phyloP scores from a whole-genome alignment of 37 sponge, comb jelly and placozoan species.

The Hexactinellida sp. region DNA sequence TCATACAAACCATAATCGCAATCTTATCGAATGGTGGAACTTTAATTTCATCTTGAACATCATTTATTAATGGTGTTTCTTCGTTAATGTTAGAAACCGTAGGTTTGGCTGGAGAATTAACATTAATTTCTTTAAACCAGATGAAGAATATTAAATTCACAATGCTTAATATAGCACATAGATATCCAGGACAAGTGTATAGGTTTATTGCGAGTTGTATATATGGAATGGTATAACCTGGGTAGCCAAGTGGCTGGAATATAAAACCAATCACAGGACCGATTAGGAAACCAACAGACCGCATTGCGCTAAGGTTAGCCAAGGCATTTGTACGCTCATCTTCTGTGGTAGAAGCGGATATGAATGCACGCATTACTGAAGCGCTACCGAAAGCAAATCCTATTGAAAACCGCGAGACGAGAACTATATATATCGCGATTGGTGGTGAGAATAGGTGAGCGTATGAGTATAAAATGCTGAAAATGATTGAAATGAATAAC shows the following conservation, averaged over 20 bases:
- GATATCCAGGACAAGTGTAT: neutral
- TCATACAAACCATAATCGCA: neutral
- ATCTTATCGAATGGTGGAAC: neutral
- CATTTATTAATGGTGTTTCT: constrained; percentile 1
- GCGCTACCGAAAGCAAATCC: neutral
- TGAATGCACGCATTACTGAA: constrained; percentile 3
- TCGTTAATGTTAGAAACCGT: neutral
- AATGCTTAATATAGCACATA: neutral
- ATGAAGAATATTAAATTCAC: neutral
- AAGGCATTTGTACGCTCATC: neutral
- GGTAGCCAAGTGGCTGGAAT: neutral
- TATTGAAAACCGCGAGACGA: neutral
- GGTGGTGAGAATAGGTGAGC: neutral
- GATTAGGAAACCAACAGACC: neutral
- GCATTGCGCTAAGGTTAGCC: neutral
- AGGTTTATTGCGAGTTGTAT: neutral
- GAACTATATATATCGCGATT: neutral
- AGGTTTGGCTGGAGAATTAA: neutral
- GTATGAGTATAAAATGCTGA: neutral
- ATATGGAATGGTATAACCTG: constrained; percentile 2
- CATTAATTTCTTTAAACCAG: neutral
- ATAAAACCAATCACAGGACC: neutral
- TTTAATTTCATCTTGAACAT: neutral
- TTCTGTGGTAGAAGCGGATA: neutral
- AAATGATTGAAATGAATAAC: neutral